These are phyloP conservation scores for Diarsia brunnea DNA, from an alignment of 2,888 invertebrate genomes.

Conservation along the genomic window DNA sequence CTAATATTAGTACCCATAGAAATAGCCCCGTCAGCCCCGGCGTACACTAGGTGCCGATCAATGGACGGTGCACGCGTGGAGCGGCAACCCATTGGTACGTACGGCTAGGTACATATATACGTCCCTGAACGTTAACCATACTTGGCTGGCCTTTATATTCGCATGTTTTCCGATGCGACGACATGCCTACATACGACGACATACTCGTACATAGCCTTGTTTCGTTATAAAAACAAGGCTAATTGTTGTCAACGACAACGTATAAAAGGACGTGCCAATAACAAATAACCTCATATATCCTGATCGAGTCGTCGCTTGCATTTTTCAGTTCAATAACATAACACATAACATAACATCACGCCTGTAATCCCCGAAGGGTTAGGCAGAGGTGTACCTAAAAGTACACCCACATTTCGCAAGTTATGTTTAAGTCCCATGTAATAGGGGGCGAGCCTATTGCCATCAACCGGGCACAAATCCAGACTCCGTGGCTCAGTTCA, in stretches of 20 bases:
- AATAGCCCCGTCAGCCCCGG: too few species aligned
- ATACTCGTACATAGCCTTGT: too few species aligned
- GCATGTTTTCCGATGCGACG: not conserved
- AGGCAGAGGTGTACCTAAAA: too few species aligned
- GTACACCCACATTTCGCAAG: too few species aligned
- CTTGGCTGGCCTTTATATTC: not conserved
- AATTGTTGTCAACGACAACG: not conserved
- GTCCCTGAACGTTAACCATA: slow-evolving; percentile 12
- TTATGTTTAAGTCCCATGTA: too few species aligned
- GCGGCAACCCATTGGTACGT: not conserved
- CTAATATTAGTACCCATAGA: too few species aligned
- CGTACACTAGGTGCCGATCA: slow-evolving; percentile 39
- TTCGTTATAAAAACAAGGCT: not conserved
- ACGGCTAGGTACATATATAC: not conserved
- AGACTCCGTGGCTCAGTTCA: too few species aligned
- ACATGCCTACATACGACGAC: not conserved
- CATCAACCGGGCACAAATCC: too few species aligned
- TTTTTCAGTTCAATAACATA: not conserved
- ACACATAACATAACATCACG: too few species aligned
- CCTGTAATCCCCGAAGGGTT: too few species aligned
- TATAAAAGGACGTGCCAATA: not conserved
- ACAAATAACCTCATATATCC: not conserved
- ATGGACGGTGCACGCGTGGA: slow-evolving; percentile 45
- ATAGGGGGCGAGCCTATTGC: too few species aligned
- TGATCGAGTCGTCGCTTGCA: too few species aligned